Evolutionary conservation across 23 tunicate species (phyloP).

Genomic region (Halocynthia aurantium): DNA sequence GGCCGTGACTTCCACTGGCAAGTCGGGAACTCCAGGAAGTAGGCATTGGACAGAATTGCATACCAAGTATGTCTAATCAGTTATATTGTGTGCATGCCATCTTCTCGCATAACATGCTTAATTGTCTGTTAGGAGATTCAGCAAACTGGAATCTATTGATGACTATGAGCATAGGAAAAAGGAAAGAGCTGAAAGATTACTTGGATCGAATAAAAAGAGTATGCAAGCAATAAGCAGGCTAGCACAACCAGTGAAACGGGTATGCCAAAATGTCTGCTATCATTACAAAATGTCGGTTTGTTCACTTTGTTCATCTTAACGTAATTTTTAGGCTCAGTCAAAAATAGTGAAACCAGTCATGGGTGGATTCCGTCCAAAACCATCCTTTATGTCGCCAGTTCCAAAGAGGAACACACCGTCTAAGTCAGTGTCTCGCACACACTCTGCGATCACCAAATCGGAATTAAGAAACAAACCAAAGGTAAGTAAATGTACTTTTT

Average conservation of each 20-base stretch:
- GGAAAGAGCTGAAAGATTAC: conserved; percentile 47
- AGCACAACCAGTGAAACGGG: conserved; percentile 18
- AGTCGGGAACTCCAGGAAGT: conserved; percentile 14
- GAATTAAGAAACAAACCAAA: too few species aligned
- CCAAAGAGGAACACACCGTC: neutral
- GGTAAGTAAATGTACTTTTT: too few species aligned
- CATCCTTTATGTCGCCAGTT: conserved; percentile 36
- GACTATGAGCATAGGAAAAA: conserved; percentile 58
- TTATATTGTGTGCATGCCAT: neutral
- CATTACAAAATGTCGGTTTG: neutral
- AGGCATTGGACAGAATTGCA: conserved; percentile 17
- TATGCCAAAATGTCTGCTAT: neutral
- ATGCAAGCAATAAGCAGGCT: neutral
- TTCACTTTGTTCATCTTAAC: neutral
- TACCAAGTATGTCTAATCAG: conserved; percentile 1
- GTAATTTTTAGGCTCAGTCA: conserved; percentile 14
- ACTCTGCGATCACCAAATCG: too few species aligned
- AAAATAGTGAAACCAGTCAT: conserved; percentile 42
- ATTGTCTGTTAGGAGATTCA: conserved; percentile 28
- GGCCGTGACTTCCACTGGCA: conserved; percentile 1
- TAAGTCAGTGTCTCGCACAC: too few species aligned
- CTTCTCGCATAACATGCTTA: neutral
- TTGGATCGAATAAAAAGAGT: conserved; percentile 55
- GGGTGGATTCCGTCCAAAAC: conserved; percentile 14
- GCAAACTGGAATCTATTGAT: conserved; percentile 76